A percentile compares a stretch with the other conserved stretches of the same genome.
Conservation (phyloP, 2,888 invertebrate genomes). For the Tuberolachnus salignus region DNA sequence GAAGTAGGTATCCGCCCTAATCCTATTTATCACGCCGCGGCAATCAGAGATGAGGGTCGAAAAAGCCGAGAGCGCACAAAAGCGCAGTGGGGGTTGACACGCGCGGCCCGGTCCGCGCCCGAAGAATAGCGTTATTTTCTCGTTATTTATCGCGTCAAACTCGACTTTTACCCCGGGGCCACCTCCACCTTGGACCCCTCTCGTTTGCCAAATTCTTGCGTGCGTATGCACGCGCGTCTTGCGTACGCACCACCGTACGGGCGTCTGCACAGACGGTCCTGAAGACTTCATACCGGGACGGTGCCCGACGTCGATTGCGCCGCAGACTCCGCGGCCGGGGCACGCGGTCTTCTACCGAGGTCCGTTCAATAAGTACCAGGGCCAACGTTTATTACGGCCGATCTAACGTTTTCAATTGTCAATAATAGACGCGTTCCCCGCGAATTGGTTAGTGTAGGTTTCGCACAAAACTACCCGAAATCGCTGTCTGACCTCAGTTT, state of each 20-base stretch:
- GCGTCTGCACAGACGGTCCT: conserved; percentile 37
- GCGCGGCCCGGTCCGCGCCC: conserved; percentile 24
- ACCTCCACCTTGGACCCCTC: conserved; percentile 10
- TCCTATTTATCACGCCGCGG: conserved; percentile 51
- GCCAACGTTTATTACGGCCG: too few species aligned
- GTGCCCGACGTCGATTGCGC: conserved; percentile 39
- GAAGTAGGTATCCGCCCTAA: conserved; percentile 45
- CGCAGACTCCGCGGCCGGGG: not conserved
- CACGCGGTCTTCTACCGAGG: conserved; percentile 21
- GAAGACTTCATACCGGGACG: conserved; percentile 45
- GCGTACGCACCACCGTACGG: too few species aligned
- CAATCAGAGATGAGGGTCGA: conserved; percentile 53
- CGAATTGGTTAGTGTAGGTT: too few species aligned
- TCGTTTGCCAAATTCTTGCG: conserved; percentile 24
- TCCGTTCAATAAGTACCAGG: too few species aligned
- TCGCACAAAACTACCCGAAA: too few species aligned
- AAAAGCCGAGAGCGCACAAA: conserved; percentile 56
- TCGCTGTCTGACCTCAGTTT: too few species aligned
- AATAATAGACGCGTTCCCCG: too few species aligned
- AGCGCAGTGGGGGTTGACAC: conserved; percentile 54
- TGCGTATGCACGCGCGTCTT: too few species aligned
- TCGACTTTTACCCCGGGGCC: conserved; percentile 45
- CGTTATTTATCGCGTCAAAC: conserved; percentile 56
- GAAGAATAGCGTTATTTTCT: conserved; percentile 56
- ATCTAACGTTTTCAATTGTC: too few species aligned